Percentiles rank a stretch among this genome's conserved stretches.
Conservation (phyloP, 2,888 invertebrate species). For the Diaperis boleti region DNA sequence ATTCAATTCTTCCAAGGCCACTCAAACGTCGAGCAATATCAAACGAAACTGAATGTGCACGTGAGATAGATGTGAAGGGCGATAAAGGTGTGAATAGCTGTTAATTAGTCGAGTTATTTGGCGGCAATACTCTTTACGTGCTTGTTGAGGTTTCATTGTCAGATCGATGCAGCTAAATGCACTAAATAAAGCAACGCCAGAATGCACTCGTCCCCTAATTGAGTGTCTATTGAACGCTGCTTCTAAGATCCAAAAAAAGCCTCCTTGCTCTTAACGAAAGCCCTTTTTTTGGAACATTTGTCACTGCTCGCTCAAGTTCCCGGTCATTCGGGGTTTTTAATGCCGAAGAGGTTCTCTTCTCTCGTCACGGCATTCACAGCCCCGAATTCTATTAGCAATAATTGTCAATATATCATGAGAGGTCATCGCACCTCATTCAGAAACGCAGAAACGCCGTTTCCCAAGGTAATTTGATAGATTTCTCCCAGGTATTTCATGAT, state of each 20-base stretch:
- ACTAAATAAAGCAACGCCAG: constrained; percentile 37
- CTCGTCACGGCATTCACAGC: constrained; percentile 1
- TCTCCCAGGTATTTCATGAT: constrained; percentile 17
- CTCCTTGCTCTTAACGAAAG: constrained; percentile 24
- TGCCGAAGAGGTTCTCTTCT: constrained; percentile 22
- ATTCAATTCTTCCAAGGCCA: constrained; percentile 41
- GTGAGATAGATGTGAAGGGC: constrained; percentile 43
- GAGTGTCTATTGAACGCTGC: constrained; percentile 39
- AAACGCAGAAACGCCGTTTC: constrained; percentile 10
- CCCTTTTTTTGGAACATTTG: constrained; percentile 36
- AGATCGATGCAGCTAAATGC: constrained; percentile 39
- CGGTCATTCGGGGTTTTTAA: constrained; percentile 34
- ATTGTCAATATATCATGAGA: constrained; percentile 25
- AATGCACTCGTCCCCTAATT: constrained; percentile 38
- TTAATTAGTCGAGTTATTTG: constrained; percentile 42
- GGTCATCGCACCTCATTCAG: constrained; percentile 13
- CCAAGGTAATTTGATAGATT: constrained; percentile 28
- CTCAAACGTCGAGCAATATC: constrained; percentile 36
- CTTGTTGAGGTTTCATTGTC: constrained; percentile 36
- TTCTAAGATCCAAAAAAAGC: constrained; percentile 31
- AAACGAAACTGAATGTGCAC: constrained; percentile 38
- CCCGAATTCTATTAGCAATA: constrained; percentile 28
- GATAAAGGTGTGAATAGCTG: constrained; percentile 44
- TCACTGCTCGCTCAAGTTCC: constrained; percentile 26
- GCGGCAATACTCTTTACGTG: constrained; percentile 38